Evolutionary conservation across 1,140 invertebrate genomes (phyloP).

Genomic region (Dendrolimus punctatus): DNA sequence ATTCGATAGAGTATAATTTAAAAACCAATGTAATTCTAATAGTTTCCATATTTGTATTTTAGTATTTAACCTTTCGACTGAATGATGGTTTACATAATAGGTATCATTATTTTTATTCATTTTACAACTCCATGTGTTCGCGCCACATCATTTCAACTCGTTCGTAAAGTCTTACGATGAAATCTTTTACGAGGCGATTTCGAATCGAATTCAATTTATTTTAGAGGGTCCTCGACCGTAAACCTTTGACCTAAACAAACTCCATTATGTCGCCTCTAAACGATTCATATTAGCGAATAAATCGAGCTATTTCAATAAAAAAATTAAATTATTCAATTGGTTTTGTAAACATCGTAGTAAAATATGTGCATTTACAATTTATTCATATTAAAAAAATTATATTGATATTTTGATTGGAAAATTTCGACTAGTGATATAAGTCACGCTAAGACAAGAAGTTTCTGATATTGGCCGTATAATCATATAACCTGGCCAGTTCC

Average conservation of each 20-base stretch:
- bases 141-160: slow-evolving; percentile 23
- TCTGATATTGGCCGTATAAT: too few relatives aligned
- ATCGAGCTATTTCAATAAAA: slow-evolving; percentile 12
- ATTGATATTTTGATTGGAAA: too few relatives aligned
- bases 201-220: slow-evolving; percentile 60
- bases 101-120: slow-evolving; percentile 2
- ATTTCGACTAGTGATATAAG: too few relatives aligned
- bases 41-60: too few relatives aligned
- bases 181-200: slow-evolving; percentile 53
- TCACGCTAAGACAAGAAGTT: too few relatives aligned
- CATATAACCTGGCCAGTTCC: too few relatives aligned
- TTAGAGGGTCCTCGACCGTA: slow-evolving; percentile 37
- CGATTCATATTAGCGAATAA: slow-evolving; percentile 21
- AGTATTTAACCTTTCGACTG: too few relatives aligned
- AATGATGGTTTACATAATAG: too few relatives aligned
- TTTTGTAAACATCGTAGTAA: slow-evolving; percentile 9
- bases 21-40: too few relatives aligned
- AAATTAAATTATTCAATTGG: slow-evolving; percentile 18
- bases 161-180: slow-evolving; percentile 34
- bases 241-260: slow-evolving; percentile 46
- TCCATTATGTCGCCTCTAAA: slow-evolving; percentile 15
- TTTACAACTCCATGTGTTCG: slow-evolving; percentile 11
- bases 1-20: too few relatives aligned
- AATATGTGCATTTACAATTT: slow-evolving; percentile 1
- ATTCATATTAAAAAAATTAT: too few relatives aligned